Conservation (phyloP, 1,140 invertebrate species). For the Aphidius ervi region DNA sequence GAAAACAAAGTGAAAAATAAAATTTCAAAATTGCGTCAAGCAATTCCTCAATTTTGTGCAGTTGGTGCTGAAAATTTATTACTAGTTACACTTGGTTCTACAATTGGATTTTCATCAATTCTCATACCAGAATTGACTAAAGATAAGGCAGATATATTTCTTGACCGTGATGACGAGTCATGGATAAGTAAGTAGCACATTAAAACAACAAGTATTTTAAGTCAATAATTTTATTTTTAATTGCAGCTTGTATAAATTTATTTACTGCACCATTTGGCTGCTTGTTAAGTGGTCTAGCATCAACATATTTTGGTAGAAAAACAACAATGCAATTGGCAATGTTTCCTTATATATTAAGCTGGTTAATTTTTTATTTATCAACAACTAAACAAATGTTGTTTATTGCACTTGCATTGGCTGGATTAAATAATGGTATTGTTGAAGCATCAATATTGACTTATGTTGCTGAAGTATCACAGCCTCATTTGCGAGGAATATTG, state of each 20-base stretch:
- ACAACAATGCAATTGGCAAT: slow-evolving; percentile 70
- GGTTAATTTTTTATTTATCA: slow-evolving; percentile 67
- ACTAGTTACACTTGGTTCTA: slow-evolving; percentile 67
- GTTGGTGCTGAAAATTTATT: slow-evolving; percentile 64
- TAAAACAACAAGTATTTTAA: neutral
- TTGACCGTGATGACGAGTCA: slow-evolving; percentile 64
- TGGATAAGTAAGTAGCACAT: slow-evolving; percentile 62
- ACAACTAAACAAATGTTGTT: slow-evolving; percentile 60
- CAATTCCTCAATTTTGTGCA: slow-evolving; percentile 59
- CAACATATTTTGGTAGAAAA: slow-evolving; percentile 65
- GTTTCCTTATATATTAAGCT: slow-evolving; percentile 67
- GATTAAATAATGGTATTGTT: slow-evolving; percentile 67
- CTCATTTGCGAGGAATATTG: slow-evolving; percentile 68
- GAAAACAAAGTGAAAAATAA: neutral
- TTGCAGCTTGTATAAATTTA: slow-evolving; percentile 69
- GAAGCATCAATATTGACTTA: slow-evolving; percentile 79
- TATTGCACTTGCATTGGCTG: slow-evolving; percentile 62
- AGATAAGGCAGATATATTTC: slow-evolving; percentile 50
- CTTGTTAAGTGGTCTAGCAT: slow-evolving; percentile 64
- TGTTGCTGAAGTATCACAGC: slow-evolving; percentile 75
- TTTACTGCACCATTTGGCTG: slow-evolving; percentile 74
- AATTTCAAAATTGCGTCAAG: slow-evolving; percentile 49
- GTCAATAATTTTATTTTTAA: slow-evolving; percentile 24
- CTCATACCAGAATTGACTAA: slow-evolving; percentile 65
- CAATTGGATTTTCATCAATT: slow-evolving; percentile 72